Percentiles rank a stretch among this genome's conserved stretches.
Evolutionary conservation across 1,140 invertebrate species (phyloP).

Genomic region (Magallana angulata): DNA sequence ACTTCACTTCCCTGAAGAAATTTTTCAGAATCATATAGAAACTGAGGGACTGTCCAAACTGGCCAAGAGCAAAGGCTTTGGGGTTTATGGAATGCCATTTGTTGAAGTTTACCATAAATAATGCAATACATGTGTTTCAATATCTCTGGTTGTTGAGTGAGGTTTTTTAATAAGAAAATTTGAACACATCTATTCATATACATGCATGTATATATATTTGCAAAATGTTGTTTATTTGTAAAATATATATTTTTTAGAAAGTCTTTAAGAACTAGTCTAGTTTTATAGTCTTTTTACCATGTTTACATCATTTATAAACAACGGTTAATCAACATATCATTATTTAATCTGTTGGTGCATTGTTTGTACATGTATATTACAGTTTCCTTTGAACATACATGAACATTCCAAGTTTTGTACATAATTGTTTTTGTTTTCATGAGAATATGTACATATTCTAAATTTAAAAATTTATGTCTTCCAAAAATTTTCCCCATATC

Average conservation of each 20-base stretch:
- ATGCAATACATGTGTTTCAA: not conserved
- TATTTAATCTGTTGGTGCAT: too few species aligned
- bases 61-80: slow-evolving; percentile 70
- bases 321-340: too few species aligned
- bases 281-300: not conserved
- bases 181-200: too few species aligned
- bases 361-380: too few species aligned
- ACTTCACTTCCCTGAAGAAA: slow-evolving; percentile 70
- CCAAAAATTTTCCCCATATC: too few species aligned
- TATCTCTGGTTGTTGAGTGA: not conserved
- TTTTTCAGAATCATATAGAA: slow-evolving; percentile 74
- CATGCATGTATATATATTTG: not conserved
- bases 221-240: not conserved
- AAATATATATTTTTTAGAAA: not conserved
- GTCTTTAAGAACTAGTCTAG: not conserved
- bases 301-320: too few species aligned
- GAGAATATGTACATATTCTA: too few species aligned
- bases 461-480: too few species aligned
- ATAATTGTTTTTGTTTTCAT: too few species aligned
- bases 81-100: slow-evolving; percentile 72
- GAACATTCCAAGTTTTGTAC: too few species aligned
- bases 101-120: slow-evolving; percentile 72
- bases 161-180: too few species aligned
- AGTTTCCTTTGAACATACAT: too few species aligned
- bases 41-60: slow-evolving; percentile 77